Conservation (phyloP, 2,113 vertebrate species). For the Pituophis catenifer region DNA sequence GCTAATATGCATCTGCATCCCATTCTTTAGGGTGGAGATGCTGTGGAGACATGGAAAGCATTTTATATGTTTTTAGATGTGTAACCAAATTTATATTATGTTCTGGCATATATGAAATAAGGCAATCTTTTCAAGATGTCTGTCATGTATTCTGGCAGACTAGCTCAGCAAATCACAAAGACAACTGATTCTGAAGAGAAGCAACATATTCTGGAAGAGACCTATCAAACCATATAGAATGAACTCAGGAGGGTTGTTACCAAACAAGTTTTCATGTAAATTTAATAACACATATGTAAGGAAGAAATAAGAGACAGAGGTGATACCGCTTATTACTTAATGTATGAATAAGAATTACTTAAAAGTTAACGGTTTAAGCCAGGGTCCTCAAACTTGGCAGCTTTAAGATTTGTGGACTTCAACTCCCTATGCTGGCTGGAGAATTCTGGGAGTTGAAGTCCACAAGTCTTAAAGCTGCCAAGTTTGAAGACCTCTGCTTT, state of each 20-base stretch:
- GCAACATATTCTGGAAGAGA: not conserved
- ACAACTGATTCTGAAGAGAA: not conserved
- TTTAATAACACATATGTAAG: not conserved
- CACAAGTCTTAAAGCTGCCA: no score
- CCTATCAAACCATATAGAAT: not conserved
- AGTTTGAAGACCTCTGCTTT: no score
- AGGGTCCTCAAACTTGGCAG: no score
- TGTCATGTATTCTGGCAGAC: not conserved
- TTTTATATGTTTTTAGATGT: not conserved
- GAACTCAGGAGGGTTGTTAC: not conserved
- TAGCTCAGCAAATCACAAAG: not conserved
- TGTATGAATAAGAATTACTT: not conserved
- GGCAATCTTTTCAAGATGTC: not conserved
- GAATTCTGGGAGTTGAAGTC: no score
- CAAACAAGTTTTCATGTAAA: not conserved
- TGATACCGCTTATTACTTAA: not conserved
- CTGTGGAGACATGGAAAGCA: not conserved
- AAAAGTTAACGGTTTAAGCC: not conserved
- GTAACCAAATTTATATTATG: not conserved
- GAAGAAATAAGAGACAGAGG: not conserved
- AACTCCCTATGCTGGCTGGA: no score
- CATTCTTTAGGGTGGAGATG: not conserved
- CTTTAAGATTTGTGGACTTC: no score
- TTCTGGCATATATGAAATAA: not conserved
- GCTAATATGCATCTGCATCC: not conserved